These are phyloP conservation scores for Rostratula benghalensis DNA, from an alignment of 2,113 vertebrate species.

Conservation along the genomic window DNA sequence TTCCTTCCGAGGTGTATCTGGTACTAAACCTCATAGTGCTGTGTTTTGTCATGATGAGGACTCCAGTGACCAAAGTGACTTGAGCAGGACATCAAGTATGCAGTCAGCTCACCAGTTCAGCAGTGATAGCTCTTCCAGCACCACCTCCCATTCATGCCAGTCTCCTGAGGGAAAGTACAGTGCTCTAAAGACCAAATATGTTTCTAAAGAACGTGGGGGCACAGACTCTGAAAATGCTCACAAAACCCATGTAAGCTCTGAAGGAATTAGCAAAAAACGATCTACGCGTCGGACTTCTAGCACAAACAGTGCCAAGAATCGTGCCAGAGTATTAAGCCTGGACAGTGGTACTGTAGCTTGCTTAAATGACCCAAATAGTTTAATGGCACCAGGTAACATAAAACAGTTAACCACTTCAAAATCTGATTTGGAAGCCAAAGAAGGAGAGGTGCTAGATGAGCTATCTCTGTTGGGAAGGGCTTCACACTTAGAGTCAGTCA, in stretches of 20 bases:
- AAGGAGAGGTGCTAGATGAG: constrained; percentile 97
- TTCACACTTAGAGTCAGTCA: constrained; percentile 97
- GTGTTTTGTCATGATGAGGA: constrained; percentile 90
- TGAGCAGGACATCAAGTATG: constrained; percentile 92
- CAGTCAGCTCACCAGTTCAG: constrained; percentile 91
- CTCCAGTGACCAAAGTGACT: constrained; percentile 96
- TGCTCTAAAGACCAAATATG: constrained; percentile 85
- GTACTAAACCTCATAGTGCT: constrained; percentile 88
- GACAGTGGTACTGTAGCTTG: constrained; percentile 96
- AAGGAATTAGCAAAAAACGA: constrained; percentile 78
- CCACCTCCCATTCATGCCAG: constrained; percentile 89
- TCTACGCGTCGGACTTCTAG: constrained; percentile 86
- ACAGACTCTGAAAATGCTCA: constrained; percentile 69
- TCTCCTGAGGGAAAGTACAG: constrained; percentile 87
- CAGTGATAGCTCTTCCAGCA: constrained; percentile 94
- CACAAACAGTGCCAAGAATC: constrained; percentile 88
- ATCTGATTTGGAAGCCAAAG: constrained; percentile 99
- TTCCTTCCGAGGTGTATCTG: constrained; percentile 83
- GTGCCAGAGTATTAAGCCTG: constrained; percentile 92
- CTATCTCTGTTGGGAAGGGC: constrained; percentile 93
- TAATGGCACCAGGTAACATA: constrained; percentile 85
- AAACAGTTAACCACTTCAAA: constrained; percentile 97
- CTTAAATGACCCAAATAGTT: constrained; percentile 87
- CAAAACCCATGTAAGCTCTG: constrained; percentile 74
- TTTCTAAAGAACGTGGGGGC: constrained; percentile 71